These are phyloP conservation scores for Pipra filicauda DNA, from an alignment of 2,113 vertebrate species.

Conservation along the genomic window DNA sequence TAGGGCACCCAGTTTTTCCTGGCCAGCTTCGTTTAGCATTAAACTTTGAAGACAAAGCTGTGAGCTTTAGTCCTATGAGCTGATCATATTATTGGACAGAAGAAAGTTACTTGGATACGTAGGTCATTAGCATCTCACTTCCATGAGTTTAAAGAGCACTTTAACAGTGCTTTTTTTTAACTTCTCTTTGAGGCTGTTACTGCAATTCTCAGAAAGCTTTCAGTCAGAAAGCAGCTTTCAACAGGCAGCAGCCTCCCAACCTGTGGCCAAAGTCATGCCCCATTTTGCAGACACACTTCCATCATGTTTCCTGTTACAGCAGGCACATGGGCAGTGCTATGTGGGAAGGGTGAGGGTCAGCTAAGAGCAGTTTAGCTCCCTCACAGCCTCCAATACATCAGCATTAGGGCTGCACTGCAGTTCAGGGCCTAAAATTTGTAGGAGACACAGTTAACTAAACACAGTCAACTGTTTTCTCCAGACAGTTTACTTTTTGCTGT, in stretches of 20 bases:
- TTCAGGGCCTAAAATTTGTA: neutral
- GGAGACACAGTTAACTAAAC: neutral
- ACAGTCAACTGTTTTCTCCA: neutral
- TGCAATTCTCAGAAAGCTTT: neutral
- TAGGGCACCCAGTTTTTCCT: neutral
- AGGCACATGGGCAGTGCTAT: neutral
- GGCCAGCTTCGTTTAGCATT: neutral
- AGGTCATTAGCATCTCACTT: neutral
- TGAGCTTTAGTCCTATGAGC: neutral
- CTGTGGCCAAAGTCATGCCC: neutral
- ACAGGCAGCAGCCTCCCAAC: neutral
- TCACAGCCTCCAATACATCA: neutral
- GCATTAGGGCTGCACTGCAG: neutral
- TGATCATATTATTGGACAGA: neutral
- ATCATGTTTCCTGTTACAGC: neutral
- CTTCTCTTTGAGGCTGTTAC: neutral
- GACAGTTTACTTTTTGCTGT: neutral
- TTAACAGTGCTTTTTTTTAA: neutral
- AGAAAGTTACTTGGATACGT: neutral
- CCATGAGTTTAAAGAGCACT: neutral
- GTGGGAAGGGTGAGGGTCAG: neutral
- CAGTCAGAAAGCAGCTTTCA: neutral
- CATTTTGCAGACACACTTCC: neutral
- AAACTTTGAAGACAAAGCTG: neutral
- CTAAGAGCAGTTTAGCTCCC: neutral